A percentile compares a stretch with the other conserved stretches of the same genome.
These are phyloP conservation scores for Triplophysa siluroides DNA, from an alignment of 2,113 vertebrate species.

Conservation along the genomic window DNA sequence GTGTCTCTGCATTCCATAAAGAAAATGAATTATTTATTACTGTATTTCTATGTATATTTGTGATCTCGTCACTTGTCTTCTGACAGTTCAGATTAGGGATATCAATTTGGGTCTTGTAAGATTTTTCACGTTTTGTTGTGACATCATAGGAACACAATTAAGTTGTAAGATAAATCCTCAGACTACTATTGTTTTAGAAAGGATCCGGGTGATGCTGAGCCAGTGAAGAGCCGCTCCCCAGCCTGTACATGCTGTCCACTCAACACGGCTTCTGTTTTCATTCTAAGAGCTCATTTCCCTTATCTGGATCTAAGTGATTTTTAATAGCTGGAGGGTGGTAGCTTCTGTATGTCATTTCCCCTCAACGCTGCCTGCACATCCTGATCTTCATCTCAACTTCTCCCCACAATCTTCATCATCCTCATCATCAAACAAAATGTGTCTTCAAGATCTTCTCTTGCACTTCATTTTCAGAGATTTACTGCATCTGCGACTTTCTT, in stretches of 20 bases:
- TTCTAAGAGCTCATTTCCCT: conserved; percentile 44
- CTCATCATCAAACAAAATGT: too few species aligned
- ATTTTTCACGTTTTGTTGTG: too few species aligned
- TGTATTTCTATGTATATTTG: too few species aligned
- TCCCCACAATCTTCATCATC: neutral
- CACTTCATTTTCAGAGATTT: conserved; percentile 22
- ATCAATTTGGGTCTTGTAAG: too few species aligned
- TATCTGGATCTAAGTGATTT: conserved; percentile 47
- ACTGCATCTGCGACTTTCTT: too few species aligned
- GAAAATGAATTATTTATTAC: too few species aligned
- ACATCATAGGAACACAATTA: too few species aligned
- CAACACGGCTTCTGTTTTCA: conserved; percentile 1
- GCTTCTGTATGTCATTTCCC: conserved; percentile 42
- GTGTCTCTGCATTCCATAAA: too few species aligned
- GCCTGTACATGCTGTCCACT: conserved; percentile 16
- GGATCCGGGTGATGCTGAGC: neutral
- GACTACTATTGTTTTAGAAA: neutral
- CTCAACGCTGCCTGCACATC: conserved; percentile 13
- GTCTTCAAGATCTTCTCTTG: too few species aligned
- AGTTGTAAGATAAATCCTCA: neutral
- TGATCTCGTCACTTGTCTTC: too few species aligned
- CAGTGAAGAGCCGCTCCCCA: neutral
- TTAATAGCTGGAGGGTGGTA: conserved; percentile 42
- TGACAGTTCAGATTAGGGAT: too few species aligned
- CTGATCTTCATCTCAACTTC: conserved; percentile 36